Conservation (phyloP, 2,113 vertebrate species). For the Microcebus murinus region DNA sequence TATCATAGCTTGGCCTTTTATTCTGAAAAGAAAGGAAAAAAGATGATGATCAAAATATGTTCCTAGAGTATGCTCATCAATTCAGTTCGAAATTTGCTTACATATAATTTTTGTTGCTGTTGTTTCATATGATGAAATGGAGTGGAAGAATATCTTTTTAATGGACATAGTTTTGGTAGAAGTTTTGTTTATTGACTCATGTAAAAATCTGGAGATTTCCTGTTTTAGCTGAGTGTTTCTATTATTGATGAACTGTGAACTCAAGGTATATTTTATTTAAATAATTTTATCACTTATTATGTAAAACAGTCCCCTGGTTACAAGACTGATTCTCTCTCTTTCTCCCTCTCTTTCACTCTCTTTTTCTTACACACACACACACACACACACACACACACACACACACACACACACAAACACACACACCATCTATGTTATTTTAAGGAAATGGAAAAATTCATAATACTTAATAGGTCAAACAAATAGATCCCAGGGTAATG, state of each 20-base stretch:
- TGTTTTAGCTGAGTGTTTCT: not conserved
- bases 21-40: conserved; percentile 77
- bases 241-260: not conserved
- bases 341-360: not conserved
- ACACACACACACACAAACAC: not conserved
- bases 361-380: not conserved
- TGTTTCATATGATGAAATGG: not conserved
- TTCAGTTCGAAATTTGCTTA: not conserved
- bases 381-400: not conserved
- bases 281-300: conserved; percentile 25
- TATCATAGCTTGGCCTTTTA: conserved; percentile 89
- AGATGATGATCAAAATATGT: conserved; percentile 1
- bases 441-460: not conserved
- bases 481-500: not conserved
- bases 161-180: not conserved
- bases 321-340: not conserved
- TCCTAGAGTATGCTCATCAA: not conserved
- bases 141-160: not conserved
- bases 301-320: not conserved
- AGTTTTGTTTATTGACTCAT: not conserved
- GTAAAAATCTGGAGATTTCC: not conserved
- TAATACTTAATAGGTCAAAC: not conserved
- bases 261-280: not conserved
- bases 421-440: not conserved
- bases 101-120: not conserved